Evolutionary conservation across 2,888 invertebrate genomes (phyloP).

Genomic region (Nemurella pictetii): DNA sequence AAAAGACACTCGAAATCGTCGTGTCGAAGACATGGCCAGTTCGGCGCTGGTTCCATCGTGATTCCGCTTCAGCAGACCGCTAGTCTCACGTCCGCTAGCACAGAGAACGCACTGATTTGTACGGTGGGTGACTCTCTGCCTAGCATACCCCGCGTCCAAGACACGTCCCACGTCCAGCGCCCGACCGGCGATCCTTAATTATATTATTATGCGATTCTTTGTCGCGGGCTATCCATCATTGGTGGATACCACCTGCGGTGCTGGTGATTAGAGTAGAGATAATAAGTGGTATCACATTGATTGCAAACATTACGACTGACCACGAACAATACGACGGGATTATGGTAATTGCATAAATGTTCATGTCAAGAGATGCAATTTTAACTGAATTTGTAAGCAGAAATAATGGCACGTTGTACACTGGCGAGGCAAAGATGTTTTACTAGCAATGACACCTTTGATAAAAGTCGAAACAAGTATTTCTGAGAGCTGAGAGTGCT

Average conservation of each 20-base stretch:
- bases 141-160: neutral
- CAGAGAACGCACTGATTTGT: neutral
- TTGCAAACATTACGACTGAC: neutral
- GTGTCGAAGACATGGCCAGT: no score
- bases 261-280: neutral
- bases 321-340: neutral
- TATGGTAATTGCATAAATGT: neutral
- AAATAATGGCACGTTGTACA: neutral
- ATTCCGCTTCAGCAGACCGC: neutral
- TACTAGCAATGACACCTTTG: neutral
- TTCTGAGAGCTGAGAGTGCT: neutral
- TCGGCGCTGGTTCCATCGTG: no score
- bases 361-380: neutral
- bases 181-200: neutral
- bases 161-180: neutral
- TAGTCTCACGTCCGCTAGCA: neutral
- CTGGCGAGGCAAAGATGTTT: neutral
- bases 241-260: neutral
- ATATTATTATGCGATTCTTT: neutral
- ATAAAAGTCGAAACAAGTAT: neutral
- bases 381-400: neutral
- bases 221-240: neutral
- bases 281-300: neutral
- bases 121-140: neutral
- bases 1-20: no score